Evolutionary conservation across 2,888 invertebrate genomes (phyloP).

Genomic region (Panzeria rudis): DNA sequence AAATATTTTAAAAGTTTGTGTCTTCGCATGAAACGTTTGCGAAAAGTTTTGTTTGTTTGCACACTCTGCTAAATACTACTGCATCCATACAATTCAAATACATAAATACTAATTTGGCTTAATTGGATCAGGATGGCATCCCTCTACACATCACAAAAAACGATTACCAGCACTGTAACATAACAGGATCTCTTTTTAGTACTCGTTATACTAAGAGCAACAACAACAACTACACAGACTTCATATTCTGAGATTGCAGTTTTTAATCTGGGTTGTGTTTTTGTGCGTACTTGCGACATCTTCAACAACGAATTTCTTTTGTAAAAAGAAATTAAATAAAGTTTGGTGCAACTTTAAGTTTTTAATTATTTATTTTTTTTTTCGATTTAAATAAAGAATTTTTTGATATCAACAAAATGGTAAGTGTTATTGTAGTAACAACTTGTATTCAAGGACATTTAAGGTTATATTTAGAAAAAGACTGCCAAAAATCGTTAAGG

Average conservation of each 20-base stretch:
- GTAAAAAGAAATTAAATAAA: not conserved
- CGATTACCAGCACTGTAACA: slow-evolving; percentile 45
- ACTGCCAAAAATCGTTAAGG: not conserved
- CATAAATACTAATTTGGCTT: no score
- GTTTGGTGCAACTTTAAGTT: not conserved
- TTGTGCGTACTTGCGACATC: slow-evolving; percentile 18
- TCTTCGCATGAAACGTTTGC: no score
- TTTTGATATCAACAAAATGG: slow-evolving; percentile 43
- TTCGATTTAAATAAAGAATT: slow-evolving; percentile 31
- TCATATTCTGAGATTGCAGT: not conserved
- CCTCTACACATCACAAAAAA: not conserved
- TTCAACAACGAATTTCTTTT: slow-evolving; percentile 52
- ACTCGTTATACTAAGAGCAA: slow-evolving; percentile 32
- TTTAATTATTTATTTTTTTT: slow-evolving; percentile 7
- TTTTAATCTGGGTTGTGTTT: slow-evolving; percentile 12
- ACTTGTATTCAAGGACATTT: slow-evolving; percentile 46
- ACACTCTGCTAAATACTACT: no score
- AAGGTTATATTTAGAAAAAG: slow-evolving; percentile 41
- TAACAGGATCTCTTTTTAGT: slow-evolving; percentile 69
- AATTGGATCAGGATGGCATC: slow-evolving; percentile 33
- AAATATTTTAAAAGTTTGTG: no score
- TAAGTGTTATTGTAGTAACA: slow-evolving; percentile 39
- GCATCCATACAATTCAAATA: no score
- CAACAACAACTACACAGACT: slow-evolving; percentile 18
- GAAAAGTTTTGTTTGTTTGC: no score